These are phyloP conservation scores for Cataglyphis albicans DNA, from an alignment of 2,888 invertebrate genomes.

Conservation along the genomic window DNA sequence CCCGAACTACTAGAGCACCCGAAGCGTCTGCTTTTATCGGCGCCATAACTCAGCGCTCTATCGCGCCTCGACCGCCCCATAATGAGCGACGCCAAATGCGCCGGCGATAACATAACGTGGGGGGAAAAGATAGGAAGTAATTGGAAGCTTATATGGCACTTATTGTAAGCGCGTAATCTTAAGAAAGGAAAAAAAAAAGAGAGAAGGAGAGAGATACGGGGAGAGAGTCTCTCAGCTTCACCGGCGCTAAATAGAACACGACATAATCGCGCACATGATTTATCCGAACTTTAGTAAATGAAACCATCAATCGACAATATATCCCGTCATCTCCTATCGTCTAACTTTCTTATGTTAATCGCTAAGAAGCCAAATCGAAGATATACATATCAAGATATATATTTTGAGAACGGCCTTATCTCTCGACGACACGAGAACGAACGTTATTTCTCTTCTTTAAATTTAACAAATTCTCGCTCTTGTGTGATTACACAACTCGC, in stretches of 20 bases:
- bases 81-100: slow-evolving; percentile 69
- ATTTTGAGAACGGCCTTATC: slow-evolving; percentile 1
- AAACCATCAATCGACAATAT: slow-evolving; percentile 34
- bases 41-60: slow-evolving; percentile 74
- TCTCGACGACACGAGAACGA: slow-evolving; percentile 16
- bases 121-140: slow-evolving; percentile 61
- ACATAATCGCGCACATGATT: slow-evolving; percentile 14
- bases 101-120: slow-evolving; percentile 68
- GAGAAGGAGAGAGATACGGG: neutral
- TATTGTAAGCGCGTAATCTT: slow-evolving; percentile 44
- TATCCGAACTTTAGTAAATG: slow-evolving; percentile 32
- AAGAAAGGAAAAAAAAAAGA: slow-evolving; percentile 8
- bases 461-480: neutral
- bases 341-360: slow-evolving; percentile 39
- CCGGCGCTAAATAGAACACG: slow-evolving; percentile 28
- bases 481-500: neutral
- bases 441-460: neutral
- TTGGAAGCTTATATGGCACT: slow-evolving; percentile 57
- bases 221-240: neutral
- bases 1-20: slow-evolving; percentile 56
- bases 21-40: slow-evolving; percentile 73
- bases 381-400: neutral
- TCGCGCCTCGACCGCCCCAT: slow-evolving; percentile 67
- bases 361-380: slow-evolving; percentile 8
- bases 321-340: slow-evolving; percentile 6